Conservation (phyloP, 2,797 vertebrate species). For the Poliocrania exsul region DNA sequence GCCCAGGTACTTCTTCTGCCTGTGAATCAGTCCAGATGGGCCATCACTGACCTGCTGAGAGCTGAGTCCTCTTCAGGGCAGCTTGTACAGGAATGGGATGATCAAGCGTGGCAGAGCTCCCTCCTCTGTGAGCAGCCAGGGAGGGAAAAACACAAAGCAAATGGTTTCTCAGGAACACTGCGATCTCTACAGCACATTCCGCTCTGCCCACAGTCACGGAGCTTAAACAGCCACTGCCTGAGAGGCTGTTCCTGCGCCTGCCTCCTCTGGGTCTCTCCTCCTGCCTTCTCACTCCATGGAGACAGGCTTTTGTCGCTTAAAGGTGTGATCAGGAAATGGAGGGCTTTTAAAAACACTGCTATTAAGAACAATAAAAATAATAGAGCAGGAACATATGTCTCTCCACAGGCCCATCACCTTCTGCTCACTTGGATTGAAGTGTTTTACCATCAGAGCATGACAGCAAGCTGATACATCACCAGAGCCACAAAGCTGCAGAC, state of each 20-base stretch:
- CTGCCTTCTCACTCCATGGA: background rate
- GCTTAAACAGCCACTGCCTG: background rate
- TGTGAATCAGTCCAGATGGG: background rate
- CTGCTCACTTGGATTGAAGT: slow-evolving; percentile 39
- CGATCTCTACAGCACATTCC: fast-evolving
- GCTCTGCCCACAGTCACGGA: background rate
- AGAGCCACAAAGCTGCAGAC: background rate
- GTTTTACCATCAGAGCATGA: slow-evolving; percentile 49
- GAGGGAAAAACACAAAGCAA: background rate
- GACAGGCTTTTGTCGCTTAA: background rate
- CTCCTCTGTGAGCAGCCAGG: background rate
- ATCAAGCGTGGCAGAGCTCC: background rate
- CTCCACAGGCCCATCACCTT: slow-evolving; percentile 51
- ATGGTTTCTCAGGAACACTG: background rate
- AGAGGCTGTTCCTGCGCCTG: background rate
- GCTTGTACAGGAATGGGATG: background rate
- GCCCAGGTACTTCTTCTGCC: background rate
- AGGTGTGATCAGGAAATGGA: slow-evolving; percentile 21
- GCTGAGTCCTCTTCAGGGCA: background rate
- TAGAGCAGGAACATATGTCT: slow-evolving; percentile 32
- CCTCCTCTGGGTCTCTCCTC: background rate
- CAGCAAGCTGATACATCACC: slow-evolving; percentile 17
- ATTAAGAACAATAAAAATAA: slow-evolving; percentile 61
- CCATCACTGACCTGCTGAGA: background rate
- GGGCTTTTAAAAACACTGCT: slow-evolving; percentile 29